phyloP scores from a whole-genome alignment of 2,113 vertebrate species.

The Anolis carolinensis region DNA sequence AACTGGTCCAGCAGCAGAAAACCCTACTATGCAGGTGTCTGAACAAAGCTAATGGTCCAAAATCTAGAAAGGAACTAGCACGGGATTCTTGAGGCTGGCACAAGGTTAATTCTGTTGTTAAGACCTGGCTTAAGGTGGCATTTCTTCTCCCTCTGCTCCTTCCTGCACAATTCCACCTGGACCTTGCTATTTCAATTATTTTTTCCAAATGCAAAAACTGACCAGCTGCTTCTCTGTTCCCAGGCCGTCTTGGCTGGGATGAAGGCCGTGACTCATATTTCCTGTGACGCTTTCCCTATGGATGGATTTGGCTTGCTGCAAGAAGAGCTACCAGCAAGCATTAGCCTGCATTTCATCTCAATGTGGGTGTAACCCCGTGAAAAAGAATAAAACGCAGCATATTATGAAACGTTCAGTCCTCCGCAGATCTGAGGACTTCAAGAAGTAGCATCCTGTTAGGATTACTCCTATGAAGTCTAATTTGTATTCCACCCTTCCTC shows the following conservation, averaged over 20 bases:
- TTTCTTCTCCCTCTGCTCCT: neutral
- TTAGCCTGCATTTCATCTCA: neutral
- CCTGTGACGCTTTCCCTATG: neutral
- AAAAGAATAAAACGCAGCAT: neutral
- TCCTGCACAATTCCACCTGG: neutral
- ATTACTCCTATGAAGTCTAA: neutral
- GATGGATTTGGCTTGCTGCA: neutral
- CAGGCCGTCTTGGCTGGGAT: neutral
- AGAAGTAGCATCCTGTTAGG: neutral
- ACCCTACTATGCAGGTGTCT: neutral
- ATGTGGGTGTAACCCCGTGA: neutral
- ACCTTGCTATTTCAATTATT: neutral
- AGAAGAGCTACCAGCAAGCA: neutral
- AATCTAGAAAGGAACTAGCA: neutral
- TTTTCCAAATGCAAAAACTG: neutral
- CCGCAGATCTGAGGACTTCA: neutral
- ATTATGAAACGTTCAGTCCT: neutral
- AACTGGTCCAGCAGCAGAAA: neutral
- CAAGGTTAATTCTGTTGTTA: neutral
- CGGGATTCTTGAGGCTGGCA: neutral
- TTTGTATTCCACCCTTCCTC: neutral
- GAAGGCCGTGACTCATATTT: slow-evolving; percentile 22
- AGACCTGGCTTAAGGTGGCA: neutral
- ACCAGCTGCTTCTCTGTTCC: neutral
- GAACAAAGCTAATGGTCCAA: neutral